These are phyloP conservation scores for Psittacula cyanocephala DNA, from an alignment of 2,113 vertebrate genomes.

Conservation along the genomic window DNA sequence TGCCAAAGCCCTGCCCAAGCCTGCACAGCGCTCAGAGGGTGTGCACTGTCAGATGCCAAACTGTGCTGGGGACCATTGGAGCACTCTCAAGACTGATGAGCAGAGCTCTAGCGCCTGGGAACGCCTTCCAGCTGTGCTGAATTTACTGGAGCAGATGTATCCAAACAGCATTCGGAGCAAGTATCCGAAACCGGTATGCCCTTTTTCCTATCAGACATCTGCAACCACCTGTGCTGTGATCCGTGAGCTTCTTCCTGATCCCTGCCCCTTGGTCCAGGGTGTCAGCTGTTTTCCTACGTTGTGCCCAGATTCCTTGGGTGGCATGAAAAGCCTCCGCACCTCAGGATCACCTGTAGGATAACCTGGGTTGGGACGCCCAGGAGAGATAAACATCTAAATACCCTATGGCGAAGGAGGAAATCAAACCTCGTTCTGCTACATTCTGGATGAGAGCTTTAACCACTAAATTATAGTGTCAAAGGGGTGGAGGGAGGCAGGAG, in stretches of 20 bases:
- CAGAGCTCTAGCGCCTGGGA: neutral
- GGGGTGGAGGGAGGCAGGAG: neutral
- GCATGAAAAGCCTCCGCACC: fast-evolving
- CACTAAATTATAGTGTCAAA: neutral
- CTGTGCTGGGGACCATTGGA: neutral
- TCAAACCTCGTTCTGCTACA: neutral
- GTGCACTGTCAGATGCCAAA: fast-evolving
- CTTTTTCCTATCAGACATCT: neutral
- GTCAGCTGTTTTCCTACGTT: neutral
- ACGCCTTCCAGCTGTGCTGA: neutral
- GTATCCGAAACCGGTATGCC: fast-evolving
- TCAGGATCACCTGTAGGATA: neutral
- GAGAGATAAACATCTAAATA: conserved; percentile 6
- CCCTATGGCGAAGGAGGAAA: neutral
- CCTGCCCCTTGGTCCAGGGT: neutral
- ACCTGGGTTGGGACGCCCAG: neutral
- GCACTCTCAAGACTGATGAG: neutral
- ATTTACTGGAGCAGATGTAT: neutral
- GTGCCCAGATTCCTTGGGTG: neutral
- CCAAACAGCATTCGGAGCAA: neutral
- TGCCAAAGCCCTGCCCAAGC: neutral
- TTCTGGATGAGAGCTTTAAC: neutral
- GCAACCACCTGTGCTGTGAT: neutral
- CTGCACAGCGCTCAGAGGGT: fast-evolving
- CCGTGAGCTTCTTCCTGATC: neutral